These are phyloP conservation scores for Calephelis virginiensis DNA, from an alignment of 1,140 invertebrate species.

Conservation along the genomic window DNA sequence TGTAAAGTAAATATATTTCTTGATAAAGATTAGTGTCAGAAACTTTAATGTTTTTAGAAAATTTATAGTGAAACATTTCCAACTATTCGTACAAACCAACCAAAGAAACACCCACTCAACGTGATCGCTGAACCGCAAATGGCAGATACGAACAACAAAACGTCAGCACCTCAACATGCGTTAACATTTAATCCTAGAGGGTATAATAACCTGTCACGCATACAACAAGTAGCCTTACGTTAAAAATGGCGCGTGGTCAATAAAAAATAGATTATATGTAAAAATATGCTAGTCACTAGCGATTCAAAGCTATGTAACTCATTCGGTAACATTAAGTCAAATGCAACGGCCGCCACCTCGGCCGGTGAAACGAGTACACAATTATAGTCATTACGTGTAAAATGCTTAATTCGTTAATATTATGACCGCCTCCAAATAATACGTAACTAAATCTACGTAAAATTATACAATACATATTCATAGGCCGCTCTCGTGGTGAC, in stretches of 20 bases:
- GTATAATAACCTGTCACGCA: conserved; percentile 36
- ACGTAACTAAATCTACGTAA: conserved; percentile 55
- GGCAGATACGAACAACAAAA: conserved; percentile 35
- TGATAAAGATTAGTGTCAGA: no score
- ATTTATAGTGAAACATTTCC: no score
- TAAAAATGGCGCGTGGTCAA: conserved; percentile 51
- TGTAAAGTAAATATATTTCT: no score
- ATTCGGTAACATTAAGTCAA: conserved; percentile 63
- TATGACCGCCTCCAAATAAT: conserved; percentile 39
- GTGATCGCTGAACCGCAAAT: conserved; percentile 17
- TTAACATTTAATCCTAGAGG: conserved; percentile 41
- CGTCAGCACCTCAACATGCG: conserved; percentile 42
- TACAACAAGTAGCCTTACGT: conserved; percentile 42
- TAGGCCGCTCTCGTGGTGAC: conserved; percentile 69
- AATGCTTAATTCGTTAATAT: conserved; percentile 67
- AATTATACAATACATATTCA: conserved; percentile 52
- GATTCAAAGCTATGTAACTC: conserved; percentile 67
- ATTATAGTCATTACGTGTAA: conserved; percentile 49
- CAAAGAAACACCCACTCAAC: conserved; percentile 10
- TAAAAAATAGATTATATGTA: conserved; percentile 57
- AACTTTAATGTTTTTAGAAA: no score
- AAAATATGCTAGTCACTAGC: conserved; percentile 69
- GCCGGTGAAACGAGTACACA: conserved; percentile 39
- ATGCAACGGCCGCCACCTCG: conserved; percentile 39
- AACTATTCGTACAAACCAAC: neutral